A percentile compares a stretch with the other conserved stretches of the same genome.
These are phyloP conservation scores for Strigamia crassipes DNA, from an alignment of 2,888 invertebrate species.

Conservation along the genomic window DNA sequence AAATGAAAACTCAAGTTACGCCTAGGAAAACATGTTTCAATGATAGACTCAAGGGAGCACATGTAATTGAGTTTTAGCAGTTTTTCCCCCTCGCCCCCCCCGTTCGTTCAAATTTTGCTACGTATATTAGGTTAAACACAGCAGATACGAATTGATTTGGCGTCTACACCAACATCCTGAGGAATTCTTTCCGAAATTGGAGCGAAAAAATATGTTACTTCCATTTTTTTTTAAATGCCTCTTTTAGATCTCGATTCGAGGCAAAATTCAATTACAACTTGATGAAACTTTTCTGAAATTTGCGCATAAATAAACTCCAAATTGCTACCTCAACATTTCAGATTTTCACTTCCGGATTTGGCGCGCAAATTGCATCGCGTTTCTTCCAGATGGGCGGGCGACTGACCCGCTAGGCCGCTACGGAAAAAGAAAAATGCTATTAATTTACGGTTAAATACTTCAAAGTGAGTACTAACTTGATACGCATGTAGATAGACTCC, in stretches of 20 bases:
- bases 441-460: no score
- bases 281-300: not conserved
- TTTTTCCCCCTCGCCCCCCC: not conserved
- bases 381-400: no score
- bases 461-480: no score
- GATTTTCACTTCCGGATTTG: not conserved
- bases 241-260: not conserved
- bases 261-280: not conserved
- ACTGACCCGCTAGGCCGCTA: no score
- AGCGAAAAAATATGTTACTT: not conserved
- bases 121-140: constrained; percentile 35
- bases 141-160: constrained; percentile 37
- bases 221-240: not conserved
- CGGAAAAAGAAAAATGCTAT: no score
- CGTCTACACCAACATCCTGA: constrained; percentile 35
- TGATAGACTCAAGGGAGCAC: constrained; percentile 42
- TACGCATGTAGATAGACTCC: no score
- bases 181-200: not conserved
- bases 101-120: constrained; percentile 8
- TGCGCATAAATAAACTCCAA: not conserved
- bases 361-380: no score
- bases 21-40: constrained; percentile 42
- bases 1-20: constrained; percentile 42
- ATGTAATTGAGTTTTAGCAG: constrained; percentile 42
- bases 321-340: not conserved